phyloP scores from a whole-genome alignment of 2,888 invertebrate genomes.

The Pherbina coryleti region DNA sequence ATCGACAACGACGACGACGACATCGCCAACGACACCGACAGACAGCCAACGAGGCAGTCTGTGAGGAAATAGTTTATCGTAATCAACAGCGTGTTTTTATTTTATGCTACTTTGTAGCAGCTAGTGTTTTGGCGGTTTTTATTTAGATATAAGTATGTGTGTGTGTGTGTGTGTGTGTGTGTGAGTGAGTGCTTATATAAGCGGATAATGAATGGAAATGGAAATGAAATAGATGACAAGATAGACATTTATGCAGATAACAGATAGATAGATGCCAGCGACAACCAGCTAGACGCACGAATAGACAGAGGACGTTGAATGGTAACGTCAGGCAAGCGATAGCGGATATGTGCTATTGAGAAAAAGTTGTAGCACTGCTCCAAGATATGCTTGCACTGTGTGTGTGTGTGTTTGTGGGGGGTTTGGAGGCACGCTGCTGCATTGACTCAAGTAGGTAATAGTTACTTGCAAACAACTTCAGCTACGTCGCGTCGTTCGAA shows the following conservation, averaged over 20 bases:
- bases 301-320: neutral
- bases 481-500: neutral
- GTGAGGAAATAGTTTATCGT: conserved; percentile 4
- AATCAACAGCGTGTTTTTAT: conserved; percentile 1
- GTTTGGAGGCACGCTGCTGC: too few relatives aligned
- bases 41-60: neutral
- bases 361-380: neutral
- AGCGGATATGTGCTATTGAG: neutral
- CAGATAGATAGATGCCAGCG: conserved; percentile 1
- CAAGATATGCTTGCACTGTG: neutral
- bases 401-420: too few relatives aligned
- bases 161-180: neutral
- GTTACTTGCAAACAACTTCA: neutral
- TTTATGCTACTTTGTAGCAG: neutral
- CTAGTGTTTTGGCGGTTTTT: neutral
- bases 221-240: conserved; percentile 13
- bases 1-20: neutral
- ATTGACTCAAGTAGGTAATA: neutral
- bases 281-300: neutral
- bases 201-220: conserved; percentile 27
- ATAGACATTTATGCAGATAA: neutral
- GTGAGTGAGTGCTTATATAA: neutral
- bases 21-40: neutral
- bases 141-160: neutral
- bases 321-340: too few relatives aligned